Evolutionary conservation across 2,113 vertebrate genomes (phyloP).

Genomic region (Alligator sinensis): DNA sequence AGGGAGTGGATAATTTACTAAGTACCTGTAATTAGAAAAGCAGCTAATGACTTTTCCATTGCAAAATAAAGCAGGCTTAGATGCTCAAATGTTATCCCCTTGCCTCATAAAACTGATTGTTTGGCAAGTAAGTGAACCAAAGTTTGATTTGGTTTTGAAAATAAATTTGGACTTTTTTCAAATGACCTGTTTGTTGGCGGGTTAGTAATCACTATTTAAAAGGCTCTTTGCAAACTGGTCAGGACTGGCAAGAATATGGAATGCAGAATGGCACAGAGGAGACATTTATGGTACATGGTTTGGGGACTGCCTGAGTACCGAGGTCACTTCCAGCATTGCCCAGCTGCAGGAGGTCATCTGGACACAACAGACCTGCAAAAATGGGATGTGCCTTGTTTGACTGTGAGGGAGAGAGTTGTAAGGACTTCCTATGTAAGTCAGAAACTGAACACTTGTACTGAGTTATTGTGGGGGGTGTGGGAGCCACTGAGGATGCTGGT

Average conservation of each 20-base stretch:
- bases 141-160: neutral
- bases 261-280: neutral
- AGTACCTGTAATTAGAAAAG: neutral
- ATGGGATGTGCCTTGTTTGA: rapidly evolving
- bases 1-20: neutral
- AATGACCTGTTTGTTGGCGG: neutral
- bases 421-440: neutral
- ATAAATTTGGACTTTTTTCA: neutral
- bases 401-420: rapidly evolving
- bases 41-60: neutral
- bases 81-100: neutral
- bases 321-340: neutral
- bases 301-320: neutral
- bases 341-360: neutral
- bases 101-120: neutral
- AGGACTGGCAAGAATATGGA: neutral
- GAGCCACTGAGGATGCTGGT: neutral
- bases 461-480: too few relatives aligned
- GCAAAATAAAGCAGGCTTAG: too few relatives aligned
- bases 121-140: neutral
- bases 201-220: neutral
- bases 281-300: neutral
- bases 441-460: neutral
- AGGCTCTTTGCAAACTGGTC: neutral
- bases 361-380: rapidly evolving